Base-by-base conservation (phyloP, 2,888 invertebrate species). In the Margaritifera margaritifera region DNA sequence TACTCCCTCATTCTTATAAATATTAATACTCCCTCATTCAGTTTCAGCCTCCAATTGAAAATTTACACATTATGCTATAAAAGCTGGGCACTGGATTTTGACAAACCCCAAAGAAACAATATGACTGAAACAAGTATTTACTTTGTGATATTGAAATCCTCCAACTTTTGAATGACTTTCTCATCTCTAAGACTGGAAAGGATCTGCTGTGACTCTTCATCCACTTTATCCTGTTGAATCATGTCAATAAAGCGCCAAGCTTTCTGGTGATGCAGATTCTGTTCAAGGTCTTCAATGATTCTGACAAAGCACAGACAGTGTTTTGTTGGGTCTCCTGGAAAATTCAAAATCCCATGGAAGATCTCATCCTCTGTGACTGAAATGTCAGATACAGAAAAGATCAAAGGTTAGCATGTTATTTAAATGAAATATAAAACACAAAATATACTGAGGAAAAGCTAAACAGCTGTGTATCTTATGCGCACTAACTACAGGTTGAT, bases 351-450 rank as follows among this genome's bases (percentile, higher is more conserved):
- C 0, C 85, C 85, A 57, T 71, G 67, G 31, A 76, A 68, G 19
- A 81, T 78, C 62, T 84, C 84, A 20, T 76, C 78, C 59, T 83
- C 83, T 4, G 83, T 83, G 25, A 83, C 84, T 84, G 71, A 2
- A 72, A 71, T 18, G 52, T 27, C 27, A 19, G 31, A 25, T n/a
- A 25, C 19, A 25, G 24, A 25, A 59, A 24, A 27, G 1, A n/a
- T 59, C 8, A 25, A 27, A 25, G 18, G 27, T 8, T 25, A 18
- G 27, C 15, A 24, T 25, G 59, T 55, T 55, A 55, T 20, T 24
- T 18, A 15, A 55, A 55, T 22, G 4, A 55, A 24, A 22, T 55
- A 15, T 20, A 55, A n/a, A 22, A 22, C 8, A 55, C 8, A 1
- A n/a, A n/a, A 19, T 1, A 55, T 22, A 24, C 20, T 8, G 8